Evolutionary conservation across 2,888 invertebrate genomes (phyloP).

Genomic region (Campoplex capitator): DNA sequence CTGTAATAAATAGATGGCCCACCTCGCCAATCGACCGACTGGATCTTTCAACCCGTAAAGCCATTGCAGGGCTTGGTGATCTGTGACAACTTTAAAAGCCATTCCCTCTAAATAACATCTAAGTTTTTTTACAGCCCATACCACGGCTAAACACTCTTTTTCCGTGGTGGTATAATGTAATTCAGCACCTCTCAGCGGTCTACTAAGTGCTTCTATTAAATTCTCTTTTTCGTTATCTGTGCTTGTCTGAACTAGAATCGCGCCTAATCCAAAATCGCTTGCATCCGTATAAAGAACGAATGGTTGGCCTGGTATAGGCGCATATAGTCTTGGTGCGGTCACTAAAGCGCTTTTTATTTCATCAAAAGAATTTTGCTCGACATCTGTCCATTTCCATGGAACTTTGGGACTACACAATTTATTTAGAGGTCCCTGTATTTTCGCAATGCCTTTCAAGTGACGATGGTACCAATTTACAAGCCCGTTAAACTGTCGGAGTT

Average conservation of each 20-base stretch:
- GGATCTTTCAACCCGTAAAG: slow-evolving; percentile 56
- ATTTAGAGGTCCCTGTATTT: slow-evolving; percentile 54
- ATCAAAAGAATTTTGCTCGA: slow-evolving; percentile 53
- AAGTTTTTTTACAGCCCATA: slow-evolving; percentile 42
- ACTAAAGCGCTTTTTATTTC: slow-evolving; percentile 33
- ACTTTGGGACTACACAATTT: slow-evolving; percentile 49
- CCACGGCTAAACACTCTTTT: slow-evolving; percentile 2
- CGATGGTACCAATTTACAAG: slow-evolving; percentile 64
- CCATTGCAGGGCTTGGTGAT: slow-evolving; percentile 67
- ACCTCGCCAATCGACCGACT: slow-evolving; percentile 63
- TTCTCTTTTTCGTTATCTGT: background rate
- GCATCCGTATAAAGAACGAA: background rate
- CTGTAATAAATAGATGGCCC: too few species aligned
- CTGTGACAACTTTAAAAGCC: slow-evolving; percentile 59
- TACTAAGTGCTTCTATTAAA: slow-evolving; percentile 1
- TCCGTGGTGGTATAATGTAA: background rate
- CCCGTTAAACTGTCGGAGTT: slow-evolving; percentile 37
- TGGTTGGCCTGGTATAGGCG: slow-evolving; percentile 42
- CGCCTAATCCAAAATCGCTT: slow-evolving; percentile 9
- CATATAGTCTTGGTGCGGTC: slow-evolving; percentile 39
- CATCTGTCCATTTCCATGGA: slow-evolving; percentile 61
- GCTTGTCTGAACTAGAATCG: background rate
- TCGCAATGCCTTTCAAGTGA: slow-evolving; percentile 50
- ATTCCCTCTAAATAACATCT: slow-evolving; percentile 31
- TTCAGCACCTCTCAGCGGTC: slow-evolving; percentile 1